Evolutionary conservation across 2,113 vertebrate species (phyloP).

Genomic region (Indicator maculatus): DNA sequence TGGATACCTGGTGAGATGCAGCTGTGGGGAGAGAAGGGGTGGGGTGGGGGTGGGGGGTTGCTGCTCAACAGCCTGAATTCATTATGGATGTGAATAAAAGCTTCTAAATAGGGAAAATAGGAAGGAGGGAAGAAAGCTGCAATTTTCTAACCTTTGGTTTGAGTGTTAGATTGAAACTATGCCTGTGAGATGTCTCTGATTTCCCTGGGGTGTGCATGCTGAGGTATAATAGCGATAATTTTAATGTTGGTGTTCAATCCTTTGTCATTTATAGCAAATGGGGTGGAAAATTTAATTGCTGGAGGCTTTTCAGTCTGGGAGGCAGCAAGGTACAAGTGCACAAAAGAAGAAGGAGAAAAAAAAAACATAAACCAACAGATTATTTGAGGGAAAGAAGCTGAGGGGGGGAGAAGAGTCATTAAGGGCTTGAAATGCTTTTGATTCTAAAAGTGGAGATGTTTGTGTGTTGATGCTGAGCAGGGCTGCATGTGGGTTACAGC

Average conservation of each 20-base stretch:
- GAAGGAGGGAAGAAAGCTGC: slow-evolving; percentile 1
- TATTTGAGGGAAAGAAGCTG: neutral
- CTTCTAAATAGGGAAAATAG: neutral
- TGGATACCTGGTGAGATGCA: neutral
- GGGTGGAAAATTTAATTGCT: slow-evolving; percentile 57
- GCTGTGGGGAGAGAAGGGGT: neutral
- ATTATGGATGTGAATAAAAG: slow-evolving; percentile 19
- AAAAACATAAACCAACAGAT: neutral
- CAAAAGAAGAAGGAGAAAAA: neutral
- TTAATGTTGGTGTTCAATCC: slow-evolving; percentile 46
- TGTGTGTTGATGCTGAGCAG: fast-evolving
- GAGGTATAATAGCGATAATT: slow-evolving; percentile 24
- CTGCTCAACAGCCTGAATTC: neutral
- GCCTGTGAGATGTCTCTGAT: slow-evolving; percentile 52
- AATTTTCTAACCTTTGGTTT: slow-evolving; percentile 31
- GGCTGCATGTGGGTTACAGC: neutral
- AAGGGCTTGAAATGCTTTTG: neutral
- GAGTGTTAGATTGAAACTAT: slow-evolving; percentile 20
- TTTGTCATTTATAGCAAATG: slow-evolving; percentile 60
- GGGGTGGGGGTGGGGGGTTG: too few relatives aligned
- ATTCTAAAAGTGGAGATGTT: neutral
- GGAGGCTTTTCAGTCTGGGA: neutral
- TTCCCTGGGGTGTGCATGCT: slow-evolving; percentile 33
- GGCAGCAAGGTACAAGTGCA: neutral
- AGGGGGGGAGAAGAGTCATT: neutral